These are phyloP conservation scores for Crocuta crocuta DNA, from an alignment of 2,113 vertebrate species.

Conservation along the genomic window DNA sequence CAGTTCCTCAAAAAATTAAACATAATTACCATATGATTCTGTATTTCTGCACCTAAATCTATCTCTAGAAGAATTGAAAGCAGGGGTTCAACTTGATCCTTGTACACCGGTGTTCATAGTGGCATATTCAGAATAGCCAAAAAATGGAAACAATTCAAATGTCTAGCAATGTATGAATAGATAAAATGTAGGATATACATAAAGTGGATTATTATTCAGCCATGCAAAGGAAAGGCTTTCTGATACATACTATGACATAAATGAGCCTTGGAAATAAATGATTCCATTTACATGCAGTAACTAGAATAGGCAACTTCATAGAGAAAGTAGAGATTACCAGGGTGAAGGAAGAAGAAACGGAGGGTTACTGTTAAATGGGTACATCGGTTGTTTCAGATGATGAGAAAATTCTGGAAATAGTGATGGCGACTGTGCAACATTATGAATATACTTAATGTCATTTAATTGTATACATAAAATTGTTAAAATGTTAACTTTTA, in stretches of 20 bases:
- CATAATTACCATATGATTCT: neutral
- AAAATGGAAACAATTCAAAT: neutral
- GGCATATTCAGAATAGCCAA: neutral
- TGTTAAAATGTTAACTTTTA: neutral
- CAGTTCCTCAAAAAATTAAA: neutral
- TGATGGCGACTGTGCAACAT: neutral
- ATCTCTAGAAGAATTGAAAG: neutral
- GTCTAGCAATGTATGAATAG: neutral
- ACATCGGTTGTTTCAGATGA: neutral
- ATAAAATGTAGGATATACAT: neutral
- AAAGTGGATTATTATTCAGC: neutral
- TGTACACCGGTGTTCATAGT: neutral
- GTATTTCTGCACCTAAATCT: neutral
- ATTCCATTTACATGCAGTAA: neutral
- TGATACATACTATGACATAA: neutral
- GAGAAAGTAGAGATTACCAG: neutral
- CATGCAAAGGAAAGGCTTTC: neutral
- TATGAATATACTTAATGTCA: neutral
- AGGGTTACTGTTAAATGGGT: neutral
- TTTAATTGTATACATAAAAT: neutral
- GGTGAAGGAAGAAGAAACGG: neutral
- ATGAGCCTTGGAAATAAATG: neutral
- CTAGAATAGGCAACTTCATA: neutral
- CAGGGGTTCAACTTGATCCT: neutral
- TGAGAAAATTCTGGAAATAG: neutral